Evolutionary conservation across 2,797 vertebrate genomes (phyloP), one percentile per base, ranked within the genome.

Genomic region (Pteropus rufus): DNA sequence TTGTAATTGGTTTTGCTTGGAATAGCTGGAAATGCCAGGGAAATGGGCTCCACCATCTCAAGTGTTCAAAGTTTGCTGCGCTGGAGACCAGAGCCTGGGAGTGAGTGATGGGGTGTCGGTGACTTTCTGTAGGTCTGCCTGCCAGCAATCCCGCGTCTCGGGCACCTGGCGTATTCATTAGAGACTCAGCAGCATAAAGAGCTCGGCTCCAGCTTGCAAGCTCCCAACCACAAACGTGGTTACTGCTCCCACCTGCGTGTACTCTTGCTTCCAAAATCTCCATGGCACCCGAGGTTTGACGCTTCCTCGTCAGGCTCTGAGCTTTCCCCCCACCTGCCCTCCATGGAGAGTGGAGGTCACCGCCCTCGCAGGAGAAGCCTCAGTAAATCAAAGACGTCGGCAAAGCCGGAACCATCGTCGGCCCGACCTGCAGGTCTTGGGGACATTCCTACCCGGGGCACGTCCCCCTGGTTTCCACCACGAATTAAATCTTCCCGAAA

Each of bases 1-100:
- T 39, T 29, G 56, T 56, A 56, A 81, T 75, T 77, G 31, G 73
- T 58, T 95, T 90, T 77, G 80, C 89, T 67, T 86, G 85, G 65
- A 89, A 92, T 34, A 58, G 52, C 64, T 72, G 54, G 84, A 56
- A 62, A 95, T 39, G 41, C 73, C 64, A 62, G 75, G 54, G 34
- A 77, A 67, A n/a, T 5, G 41, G 77, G 56, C 29, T n/a, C 72
- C 36, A 18, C 12, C 1, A 10, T n/a, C 21, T 75, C 31, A 18
- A 70, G 44, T 2, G 36, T 14, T 5, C 75, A 0, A 31, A 70
- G 73, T 36, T 44, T 10, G 49, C 58, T 7, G 1, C 24, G 0
- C 56, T 23, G 16, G 64, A 60, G 80, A 14, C 56, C 10, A 24
- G 75, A 0, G 0, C 34, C 60, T 5, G 73, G 1, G 1, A 54